Conservation (phyloP, 2,797 vertebrate genomes). For the Dicrostonyx torquatus region DNA sequence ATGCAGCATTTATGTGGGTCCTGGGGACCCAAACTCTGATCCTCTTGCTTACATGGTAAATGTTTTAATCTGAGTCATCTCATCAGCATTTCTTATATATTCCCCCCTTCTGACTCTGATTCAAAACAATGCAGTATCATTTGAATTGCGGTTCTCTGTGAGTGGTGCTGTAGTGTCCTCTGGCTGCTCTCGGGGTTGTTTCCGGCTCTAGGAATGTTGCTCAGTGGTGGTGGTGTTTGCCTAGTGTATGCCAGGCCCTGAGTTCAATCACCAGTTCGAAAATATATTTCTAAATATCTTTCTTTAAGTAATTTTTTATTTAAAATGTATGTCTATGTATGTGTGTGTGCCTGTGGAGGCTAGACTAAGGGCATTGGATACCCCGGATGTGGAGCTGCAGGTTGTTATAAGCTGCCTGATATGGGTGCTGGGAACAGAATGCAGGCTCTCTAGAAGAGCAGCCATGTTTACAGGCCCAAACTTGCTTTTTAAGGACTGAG, state of each 20-base stretch:
- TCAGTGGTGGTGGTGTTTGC: not conserved
- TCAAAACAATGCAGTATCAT: not conserved
- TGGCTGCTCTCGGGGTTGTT: not conserved
- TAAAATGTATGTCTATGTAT: not conserved
- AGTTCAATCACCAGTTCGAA: not conserved
- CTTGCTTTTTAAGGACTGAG: no score
- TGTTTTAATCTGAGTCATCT: not conserved
- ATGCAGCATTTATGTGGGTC: not conserved
- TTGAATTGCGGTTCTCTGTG: not conserved
- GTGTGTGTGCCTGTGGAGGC: not conserved
- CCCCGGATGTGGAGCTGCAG: not conserved
- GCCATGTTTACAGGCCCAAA: not conserved
- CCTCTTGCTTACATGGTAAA: not conserved
- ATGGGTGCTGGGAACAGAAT: not conserved
- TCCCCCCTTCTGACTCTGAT: not conserved
- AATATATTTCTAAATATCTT: not conserved
- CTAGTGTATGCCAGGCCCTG: not conserved
- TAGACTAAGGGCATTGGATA: not conserved
- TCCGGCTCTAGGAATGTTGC: not conserved
- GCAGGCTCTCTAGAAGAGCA: not conserved
- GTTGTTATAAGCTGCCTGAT: not conserved
- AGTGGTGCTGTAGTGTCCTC: not conserved
- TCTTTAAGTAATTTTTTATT: not conserved
- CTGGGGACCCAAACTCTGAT: not conserved
- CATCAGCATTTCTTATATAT: not conserved